Evolutionary conservation across 2,888 invertebrate genomes (phyloP).

Genomic region (Flexamia atlantica): DNA sequence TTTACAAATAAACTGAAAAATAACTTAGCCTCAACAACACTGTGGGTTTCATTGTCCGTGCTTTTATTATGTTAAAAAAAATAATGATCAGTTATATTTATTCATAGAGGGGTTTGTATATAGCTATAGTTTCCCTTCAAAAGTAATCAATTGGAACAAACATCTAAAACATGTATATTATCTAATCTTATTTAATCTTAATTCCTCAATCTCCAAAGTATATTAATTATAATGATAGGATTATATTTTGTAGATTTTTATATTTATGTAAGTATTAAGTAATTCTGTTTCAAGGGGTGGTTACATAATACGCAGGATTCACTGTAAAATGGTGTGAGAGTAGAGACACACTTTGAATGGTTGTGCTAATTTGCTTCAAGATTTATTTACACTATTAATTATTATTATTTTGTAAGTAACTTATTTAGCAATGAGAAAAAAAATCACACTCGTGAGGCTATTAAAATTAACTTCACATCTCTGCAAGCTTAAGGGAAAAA

Average conservation of each 20-base stretch:
- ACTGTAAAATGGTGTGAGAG: constrained; percentile 8
- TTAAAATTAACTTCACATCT: too few relatives aligned
- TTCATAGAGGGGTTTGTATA: constrained; percentile 1
- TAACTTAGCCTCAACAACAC: constrained; percentile 1
- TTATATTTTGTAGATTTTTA: constrained; percentile 49
- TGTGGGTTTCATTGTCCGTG: neutral
- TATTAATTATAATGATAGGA: constrained; percentile 50
- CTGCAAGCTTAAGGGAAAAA: too few relatives aligned
- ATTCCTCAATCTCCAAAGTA: constrained; percentile 56
- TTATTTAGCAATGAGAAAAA: too few relatives aligned
- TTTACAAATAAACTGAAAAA: neutral
- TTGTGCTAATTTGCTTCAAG: constrained; percentile 5
- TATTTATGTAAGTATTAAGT: constrained; percentile 50
- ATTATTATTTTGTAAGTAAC: neutral
- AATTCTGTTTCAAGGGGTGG: constrained; percentile 39
- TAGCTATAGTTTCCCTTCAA: constrained; percentile 29
- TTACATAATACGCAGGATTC: constrained; percentile 4
- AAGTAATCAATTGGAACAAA: neutral
- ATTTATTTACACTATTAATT: neutral
- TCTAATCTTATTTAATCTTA: constrained; percentile 48
- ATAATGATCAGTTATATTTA: neutral
- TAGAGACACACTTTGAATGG: constrained; percentile 1
- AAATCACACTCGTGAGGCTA: too few relatives aligned
- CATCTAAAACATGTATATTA: constrained; percentile 48
- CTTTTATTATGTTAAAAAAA: neutral